Conservation (phyloP, 2,888 invertebrate genomes). For the Odiellus spinosus region DNA sequence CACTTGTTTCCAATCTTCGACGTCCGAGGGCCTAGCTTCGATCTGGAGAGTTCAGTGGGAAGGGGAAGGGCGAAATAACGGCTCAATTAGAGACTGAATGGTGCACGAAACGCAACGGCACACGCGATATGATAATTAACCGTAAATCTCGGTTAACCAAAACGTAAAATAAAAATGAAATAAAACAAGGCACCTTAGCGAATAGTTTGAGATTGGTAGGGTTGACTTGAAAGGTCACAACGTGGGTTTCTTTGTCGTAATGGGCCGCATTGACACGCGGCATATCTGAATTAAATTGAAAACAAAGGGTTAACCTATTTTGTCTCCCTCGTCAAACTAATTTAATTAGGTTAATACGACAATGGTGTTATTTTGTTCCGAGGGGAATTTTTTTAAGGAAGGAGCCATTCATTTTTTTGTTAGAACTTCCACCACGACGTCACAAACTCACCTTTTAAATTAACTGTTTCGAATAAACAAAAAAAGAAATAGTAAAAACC, state of each 20-base stretch:
- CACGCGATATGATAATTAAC: too few species aligned
- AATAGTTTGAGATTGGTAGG: conserved; percentile 18
- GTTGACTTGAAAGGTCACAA: conserved; percentile 18
- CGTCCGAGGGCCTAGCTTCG: conserved; percentile 17
- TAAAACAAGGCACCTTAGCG: conserved; percentile 12
- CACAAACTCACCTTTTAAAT: conserved; percentile 14
- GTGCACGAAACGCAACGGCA: too few species aligned
- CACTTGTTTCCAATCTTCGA: conserved; percentile 14
- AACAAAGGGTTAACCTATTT: too few species aligned
- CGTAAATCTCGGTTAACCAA: too few species aligned
- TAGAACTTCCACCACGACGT: too few species aligned
- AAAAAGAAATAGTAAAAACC: conserved; percentile 8
- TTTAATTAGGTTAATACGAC: neutral
- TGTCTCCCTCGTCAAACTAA: neutral
- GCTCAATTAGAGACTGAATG: too few species aligned
- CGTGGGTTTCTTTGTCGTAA: conserved; percentile 18
- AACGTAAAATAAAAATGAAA: too few species aligned
- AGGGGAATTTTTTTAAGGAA: neutral
- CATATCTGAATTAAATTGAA: conserved; percentile 15
- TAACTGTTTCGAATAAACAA: conserved; percentile 13
- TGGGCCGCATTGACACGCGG: conserved; percentile 20
- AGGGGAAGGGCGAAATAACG: too few species aligned
- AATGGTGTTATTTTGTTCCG: neutral
- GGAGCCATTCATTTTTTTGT: neutral
- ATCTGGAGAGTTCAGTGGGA: conserved; percentile 7